These are phyloP conservation scores for Epistrophe grossulariae DNA, from an alignment of 2,888 invertebrate genomes.

Conservation along the genomic window DNA sequence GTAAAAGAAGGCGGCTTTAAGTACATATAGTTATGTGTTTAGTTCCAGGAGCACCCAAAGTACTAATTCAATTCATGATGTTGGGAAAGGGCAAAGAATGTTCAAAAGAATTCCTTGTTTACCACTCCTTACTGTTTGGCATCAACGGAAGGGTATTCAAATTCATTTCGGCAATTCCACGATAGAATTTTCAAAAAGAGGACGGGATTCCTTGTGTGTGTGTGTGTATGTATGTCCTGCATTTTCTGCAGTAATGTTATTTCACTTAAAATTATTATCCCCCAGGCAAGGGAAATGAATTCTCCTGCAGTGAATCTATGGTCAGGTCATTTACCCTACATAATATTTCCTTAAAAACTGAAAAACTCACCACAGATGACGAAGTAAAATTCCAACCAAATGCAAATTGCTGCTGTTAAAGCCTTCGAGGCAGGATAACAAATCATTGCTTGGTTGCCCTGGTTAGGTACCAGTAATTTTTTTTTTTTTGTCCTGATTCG, in stretches of 20 bases:
- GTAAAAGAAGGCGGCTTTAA: not conserved
- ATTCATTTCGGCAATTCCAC: slow-evolving; percentile 57
- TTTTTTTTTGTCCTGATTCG: not conserved
- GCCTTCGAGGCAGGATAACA: slow-evolving; percentile 50
- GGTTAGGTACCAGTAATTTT: slow-evolving; percentile 2
- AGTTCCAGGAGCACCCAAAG: slow-evolving; percentile 24
- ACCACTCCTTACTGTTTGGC: not conserved
- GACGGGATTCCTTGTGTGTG: slow-evolving; percentile 20
- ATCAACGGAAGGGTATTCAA: slow-evolving; percentile 24
- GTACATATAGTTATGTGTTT: not conserved
- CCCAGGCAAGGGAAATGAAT: slow-evolving; percentile 33
- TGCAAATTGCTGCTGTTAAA: slow-evolving; percentile 59
- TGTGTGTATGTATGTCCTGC: slow-evolving; percentile 17
- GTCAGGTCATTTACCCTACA: slow-evolving; percentile 6
- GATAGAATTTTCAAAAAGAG: slow-evolving; percentile 26
- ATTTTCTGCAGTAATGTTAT: slow-evolving; percentile 62
- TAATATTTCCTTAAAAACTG: slow-evolving; percentile 3
- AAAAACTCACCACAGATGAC: slow-evolving; percentile 38
- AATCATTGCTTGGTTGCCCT: slow-evolving; percentile 55
- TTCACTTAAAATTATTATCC: slow-evolving; percentile 48
- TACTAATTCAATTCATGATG: slow-evolving; percentile 60
- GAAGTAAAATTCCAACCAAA: slow-evolving; percentile 61
- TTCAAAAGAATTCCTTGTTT: slow-evolving; percentile 39
- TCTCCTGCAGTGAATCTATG: slow-evolving; percentile 53
- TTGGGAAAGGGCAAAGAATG: slow-evolving; percentile 9